These are phyloP conservation scores for Graphium colonna DNA, from an alignment of 2,888 invertebrate species.

Conservation along the genomic window DNA sequence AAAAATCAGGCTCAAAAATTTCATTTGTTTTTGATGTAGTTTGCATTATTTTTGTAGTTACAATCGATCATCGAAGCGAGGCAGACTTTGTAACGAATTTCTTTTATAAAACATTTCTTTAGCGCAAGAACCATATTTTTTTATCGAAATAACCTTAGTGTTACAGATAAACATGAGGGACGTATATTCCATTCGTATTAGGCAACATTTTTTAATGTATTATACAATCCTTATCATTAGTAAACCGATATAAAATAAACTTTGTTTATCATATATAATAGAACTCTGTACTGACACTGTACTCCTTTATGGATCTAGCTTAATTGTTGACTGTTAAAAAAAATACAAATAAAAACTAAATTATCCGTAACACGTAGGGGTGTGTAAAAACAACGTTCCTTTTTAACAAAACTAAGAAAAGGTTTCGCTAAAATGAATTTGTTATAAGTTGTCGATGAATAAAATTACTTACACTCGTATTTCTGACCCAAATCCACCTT, in stretches of 20 bases:
- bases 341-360: slow-evolving; percentile 10
- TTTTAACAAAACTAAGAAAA: neutral
- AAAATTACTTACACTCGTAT: slow-evolving; percentile 4
- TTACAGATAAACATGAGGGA: slow-evolving; percentile 22
- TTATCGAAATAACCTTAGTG: slow-evolving; percentile 17
- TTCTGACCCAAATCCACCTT: slow-evolving; percentile 16
- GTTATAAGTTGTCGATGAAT: slow-evolving; percentile 7
- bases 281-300: slow-evolving; percentile 19
- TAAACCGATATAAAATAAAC: slow-evolving; percentile 10
- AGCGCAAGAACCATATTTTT: neutral
- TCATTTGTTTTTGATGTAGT: too few species aligned
- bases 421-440: slow-evolving; percentile 10
- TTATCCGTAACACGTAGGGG: slow-evolving; percentile 23
- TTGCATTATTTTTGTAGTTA: too few species aligned
- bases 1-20: too few species aligned
- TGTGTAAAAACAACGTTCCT: slow-evolving; percentile 17
- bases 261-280: slow-evolving; percentile 11
- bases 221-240: slow-evolving; percentile 12
- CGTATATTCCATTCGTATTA: slow-evolving; percentile 3
- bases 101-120: neutral
- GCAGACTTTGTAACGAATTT: neutral
- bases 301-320: slow-evolving; percentile 11
- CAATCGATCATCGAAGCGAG: too few species aligned
- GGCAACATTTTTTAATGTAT: slow-evolving; percentile 4
- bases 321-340: slow-evolving; percentile 9